Base-by-base conservation (phyloP, 2,888 invertebrate genomes). In the Campopleginae sp. region DNA sequence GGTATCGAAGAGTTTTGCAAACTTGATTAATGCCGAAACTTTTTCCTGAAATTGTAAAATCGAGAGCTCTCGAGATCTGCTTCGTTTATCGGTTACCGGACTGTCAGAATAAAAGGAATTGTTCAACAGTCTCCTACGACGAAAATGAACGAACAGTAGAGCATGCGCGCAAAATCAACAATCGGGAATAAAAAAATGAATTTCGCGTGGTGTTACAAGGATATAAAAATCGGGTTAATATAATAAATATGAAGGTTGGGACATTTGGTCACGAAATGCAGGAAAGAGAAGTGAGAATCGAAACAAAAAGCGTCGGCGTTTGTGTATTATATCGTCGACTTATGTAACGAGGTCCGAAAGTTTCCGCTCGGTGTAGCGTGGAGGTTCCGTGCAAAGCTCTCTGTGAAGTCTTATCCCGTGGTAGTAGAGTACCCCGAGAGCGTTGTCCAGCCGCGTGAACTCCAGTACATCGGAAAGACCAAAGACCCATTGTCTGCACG, bases 311-410 rank as follows among this genome's bases (percentile, higher is more conserved):
- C 54, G 66, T 46, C 27, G 19, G 74, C 58, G 38, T 85, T 82
- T 79, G 61, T 79, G 78, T 71, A 71, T 88, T 88, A 86, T 86
- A 87, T 82, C 87, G 89, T 89, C 88, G 89, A 89, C 89, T 91
- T 91, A 91, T 88, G 90, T 91, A 91, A 91, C 88, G 87, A 77
- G 76, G 87, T 86, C 82, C 82, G 88, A 86, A 54, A 90, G 89
- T 91, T 91, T 91, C 90, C 90, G 91, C 91, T 91, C 85, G 88
- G 90, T 87, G 86, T 91, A 91, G 91, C 91, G 87, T 91, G 89
- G 88, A 91, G 84, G 33, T n/a, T 61, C 61, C 74, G 54, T 72
- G 70, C 70, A 76, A 76, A 68, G 81, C 82, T 74, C 65, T 27
- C 58, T 17, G 58, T 74, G 58, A 44, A 75, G 44, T 63, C 58